These are phyloP conservation scores for Zaprionus capensis DNA, from an alignment of 1,140 invertebrate genomes.

Conservation along the genomic window DNA sequence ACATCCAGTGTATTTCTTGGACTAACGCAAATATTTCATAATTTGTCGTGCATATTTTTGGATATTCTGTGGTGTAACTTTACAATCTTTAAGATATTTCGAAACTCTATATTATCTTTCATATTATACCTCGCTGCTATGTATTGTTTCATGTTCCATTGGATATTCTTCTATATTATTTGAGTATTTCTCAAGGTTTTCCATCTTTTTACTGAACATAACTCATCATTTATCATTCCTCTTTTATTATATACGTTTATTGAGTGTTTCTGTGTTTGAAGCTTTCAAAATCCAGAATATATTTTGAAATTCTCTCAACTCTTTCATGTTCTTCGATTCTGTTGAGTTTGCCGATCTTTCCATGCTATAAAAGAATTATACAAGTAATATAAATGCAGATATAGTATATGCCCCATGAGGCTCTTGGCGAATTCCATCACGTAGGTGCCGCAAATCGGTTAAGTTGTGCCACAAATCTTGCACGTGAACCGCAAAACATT, in stretches of 20 bases:
- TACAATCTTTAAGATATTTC: neutral
- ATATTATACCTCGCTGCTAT: neutral
- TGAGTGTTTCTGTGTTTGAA: too few species aligned
- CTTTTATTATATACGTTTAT: too few species aligned
- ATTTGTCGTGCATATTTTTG: neutral
- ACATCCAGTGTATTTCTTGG: neutral
- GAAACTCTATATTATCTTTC: neutral
- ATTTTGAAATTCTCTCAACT: neutral
- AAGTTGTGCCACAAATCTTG: constrained; percentile 63
- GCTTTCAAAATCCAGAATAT: neutral
- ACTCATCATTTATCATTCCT: too few species aligned
- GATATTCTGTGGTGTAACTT: neutral
- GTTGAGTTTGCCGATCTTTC: neutral
- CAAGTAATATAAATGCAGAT: neutral
- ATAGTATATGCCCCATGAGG: neutral
- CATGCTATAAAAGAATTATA: neutral
- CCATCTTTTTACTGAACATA: too few species aligned
- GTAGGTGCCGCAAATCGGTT: constrained; percentile 47
- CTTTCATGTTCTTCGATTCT: neutral
- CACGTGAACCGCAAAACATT: constrained; percentile 72
- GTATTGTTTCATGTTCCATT: too few species aligned
- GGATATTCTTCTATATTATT: too few species aligned
- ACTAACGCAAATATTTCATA: neutral
- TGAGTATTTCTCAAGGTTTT: too few species aligned
- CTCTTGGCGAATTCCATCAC: neutral